Evolutionary conservation across 2,113 vertebrate genomes (phyloP).

Genomic region (Caretta caretta): DNA sequence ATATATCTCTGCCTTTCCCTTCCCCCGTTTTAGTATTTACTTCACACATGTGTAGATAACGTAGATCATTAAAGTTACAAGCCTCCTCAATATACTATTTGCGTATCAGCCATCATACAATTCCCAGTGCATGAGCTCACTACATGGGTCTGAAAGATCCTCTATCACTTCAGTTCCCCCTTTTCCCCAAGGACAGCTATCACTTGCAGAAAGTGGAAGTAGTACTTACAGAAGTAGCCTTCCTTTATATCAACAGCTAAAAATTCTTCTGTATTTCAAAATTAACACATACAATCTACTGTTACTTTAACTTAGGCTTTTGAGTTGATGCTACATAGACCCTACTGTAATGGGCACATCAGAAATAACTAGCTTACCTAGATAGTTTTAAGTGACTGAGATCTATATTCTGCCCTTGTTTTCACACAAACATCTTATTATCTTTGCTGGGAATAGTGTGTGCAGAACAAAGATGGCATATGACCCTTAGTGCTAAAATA

Average conservation of each 20-base stretch:
- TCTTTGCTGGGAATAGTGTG: slow-evolving; percentile 36
- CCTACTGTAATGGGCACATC: not conserved
- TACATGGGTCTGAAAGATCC: not conserved
- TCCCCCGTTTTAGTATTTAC: slow-evolving; percentile 40
- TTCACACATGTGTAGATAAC: slow-evolving; percentile 40
- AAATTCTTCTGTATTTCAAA: slow-evolving; percentile 41
- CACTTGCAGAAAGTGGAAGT: slow-evolving; percentile 40
- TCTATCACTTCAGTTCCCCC: not conserved
- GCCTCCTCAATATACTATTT: slow-evolving; percentile 29
- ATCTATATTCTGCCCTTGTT: not conserved
- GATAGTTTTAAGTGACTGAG: slow-evolving; percentile 35
- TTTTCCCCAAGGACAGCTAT: slow-evolving; percentile 48
- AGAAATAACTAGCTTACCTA: not conserved
- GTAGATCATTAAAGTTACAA: slow-evolving; percentile 53
- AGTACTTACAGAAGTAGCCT: not conserved
- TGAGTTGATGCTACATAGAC: not conserved
- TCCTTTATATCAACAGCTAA: slow-evolving; percentile 58
- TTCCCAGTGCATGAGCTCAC: not conserved
- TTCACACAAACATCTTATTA: slow-evolving; percentile 38
- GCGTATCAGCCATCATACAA: not conserved
- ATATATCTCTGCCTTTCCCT: slow-evolving; percentile 6
- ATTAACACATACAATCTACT: not conserved
- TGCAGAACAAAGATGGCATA: slow-evolving; percentile 45
- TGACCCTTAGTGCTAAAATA: slow-evolving; percentile 41
- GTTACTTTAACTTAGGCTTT: slow-evolving; percentile 4